phyloP scores from a whole-genome alignment of 2,888 invertebrate genomes.

The Morpho helenor region DNA sequence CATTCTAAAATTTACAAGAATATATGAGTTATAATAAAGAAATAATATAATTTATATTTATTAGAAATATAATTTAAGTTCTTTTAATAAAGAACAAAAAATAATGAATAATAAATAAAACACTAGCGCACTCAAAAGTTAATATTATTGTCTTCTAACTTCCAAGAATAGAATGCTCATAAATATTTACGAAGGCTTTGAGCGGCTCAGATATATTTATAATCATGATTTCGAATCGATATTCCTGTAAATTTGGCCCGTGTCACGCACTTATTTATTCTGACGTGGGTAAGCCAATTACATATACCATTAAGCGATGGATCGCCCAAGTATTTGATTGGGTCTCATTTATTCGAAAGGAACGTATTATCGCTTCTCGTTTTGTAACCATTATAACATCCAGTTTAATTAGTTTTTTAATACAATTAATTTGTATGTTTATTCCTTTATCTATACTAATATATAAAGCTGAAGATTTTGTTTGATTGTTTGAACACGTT shows the following conservation, averaged over 20 bases:
- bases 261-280: conserved; percentile 43
- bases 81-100: neutral
- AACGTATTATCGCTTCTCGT: conserved; percentile 34
- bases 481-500: too few species aligned
- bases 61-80: too few species aligned
- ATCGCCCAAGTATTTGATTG: conserved; percentile 39
- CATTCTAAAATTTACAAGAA: too few species aligned
- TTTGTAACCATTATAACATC: conserved; percentile 32
- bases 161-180: conserved; percentile 25
- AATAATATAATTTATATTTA: too few species aligned
- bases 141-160: conserved; percentile 16
- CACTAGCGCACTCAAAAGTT: conserved; percentile 7
- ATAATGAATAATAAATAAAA: conserved; percentile 9
- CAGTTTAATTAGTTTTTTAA: conserved; percentile 61
- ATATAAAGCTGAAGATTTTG: too few species aligned
- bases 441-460: too few species aligned
- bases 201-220: conserved; percentile 24
- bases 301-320: conserved; percentile 44
- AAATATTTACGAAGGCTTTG: conserved; percentile 28
- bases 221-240: conserved; percentile 30
- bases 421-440: neutral
- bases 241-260: conserved; percentile 23
- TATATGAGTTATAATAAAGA: too few species aligned
- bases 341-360: conserved; percentile 38
- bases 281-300: conserved; percentile 53